Base-by-base conservation (phyloP, 2,888 invertebrate genomes). In the Trichogramma evanescens region DNA sequence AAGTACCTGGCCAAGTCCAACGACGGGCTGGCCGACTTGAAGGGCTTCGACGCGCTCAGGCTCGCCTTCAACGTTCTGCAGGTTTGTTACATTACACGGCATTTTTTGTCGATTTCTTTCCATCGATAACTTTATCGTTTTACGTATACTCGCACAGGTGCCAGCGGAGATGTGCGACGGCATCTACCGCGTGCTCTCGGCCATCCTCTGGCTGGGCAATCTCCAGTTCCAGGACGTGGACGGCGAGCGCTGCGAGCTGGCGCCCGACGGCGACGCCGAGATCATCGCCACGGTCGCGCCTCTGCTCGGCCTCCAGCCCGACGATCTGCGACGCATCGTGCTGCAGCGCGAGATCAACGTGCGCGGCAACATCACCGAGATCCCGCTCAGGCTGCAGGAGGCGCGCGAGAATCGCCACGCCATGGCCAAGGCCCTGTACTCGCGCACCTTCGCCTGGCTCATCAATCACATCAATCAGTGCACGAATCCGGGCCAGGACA, bases 381-480 rank as follows among this genome's bases (percentile, higher is more conserved):
- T 95, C 69, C 94, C 94, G 4, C 80, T 94, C 50, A 89, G 93
- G 72, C 79, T 93, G 58, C 91, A 89, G 73, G 93, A 94, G 87
- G 93, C 94, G 0, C 84, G 87, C 49, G 94, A 95, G 78, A 94
- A 94, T 77, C 84, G 94, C 4, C 93, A 95, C 81, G 92, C 94
- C 0, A 94, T 94, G 94, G 89, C 94, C 0, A 93, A 93, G 73
- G 93, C 93, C 0, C 80, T 95, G 0, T 95, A 95, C 78, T 89
- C 93, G 0, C 83, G 93, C 63, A 91, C 92, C 4, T 95, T 95
- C 80, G 91, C 91, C 6, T 95, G 94, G 94, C 83, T 95, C 26
- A 92, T 95, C 10, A 89, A 90, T 59, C 93, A 93, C 80, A 94
- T 95, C 61, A 95, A 95, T 80, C 90, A 88, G 60, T 93, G 93